Evolutionary conservation across 1,140 invertebrate genomes (phyloP).

Genomic region (Drosophila tsacasi): DNA sequence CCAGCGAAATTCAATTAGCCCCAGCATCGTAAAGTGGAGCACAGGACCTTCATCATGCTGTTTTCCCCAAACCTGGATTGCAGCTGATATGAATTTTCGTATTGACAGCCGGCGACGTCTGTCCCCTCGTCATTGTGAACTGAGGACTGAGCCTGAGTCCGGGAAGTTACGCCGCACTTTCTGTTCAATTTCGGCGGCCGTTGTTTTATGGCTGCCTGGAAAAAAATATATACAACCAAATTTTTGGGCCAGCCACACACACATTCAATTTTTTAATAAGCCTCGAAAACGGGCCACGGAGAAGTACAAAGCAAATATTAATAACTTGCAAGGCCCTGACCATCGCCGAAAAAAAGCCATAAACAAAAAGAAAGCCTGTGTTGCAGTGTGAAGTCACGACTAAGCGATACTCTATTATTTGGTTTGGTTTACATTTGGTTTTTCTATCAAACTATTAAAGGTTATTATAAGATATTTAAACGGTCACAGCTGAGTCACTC

Average conservation of each 20-base stretch:
- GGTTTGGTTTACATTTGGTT: background rate
- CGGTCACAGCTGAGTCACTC: too few species aligned
- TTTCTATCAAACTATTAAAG: too few species aligned
- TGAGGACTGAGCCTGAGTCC: background rate
- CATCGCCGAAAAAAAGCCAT: conserved; percentile 43
- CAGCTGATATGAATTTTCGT: conserved; percentile 82
- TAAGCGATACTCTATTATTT: conserved; percentile 2
- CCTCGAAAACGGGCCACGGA: conserved; percentile 47
- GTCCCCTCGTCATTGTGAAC: conserved; percentile 28
- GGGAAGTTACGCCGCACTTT: conserved; percentile 46
- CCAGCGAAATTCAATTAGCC: conserved; percentile 68
- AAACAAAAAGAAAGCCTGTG: conserved; percentile 23
- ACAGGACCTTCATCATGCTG: conserved; percentile 24
- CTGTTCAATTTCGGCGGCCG: conserved; percentile 75
- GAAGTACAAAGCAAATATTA: conserved; percentile 83
- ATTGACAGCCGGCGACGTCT: conserved; percentile 80
- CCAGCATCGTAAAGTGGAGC: conserved; percentile 51
- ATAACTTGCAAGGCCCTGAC: conserved; percentile 79
- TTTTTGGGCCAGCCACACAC: conserved; percentile 61
- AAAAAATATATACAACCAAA: conserved; percentile 17
- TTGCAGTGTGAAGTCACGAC: background rate
- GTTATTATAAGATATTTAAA: background rate
- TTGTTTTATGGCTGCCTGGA: conserved; percentile 67
- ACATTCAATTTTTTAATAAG: conserved; percentile 77
- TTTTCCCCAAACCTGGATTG: conserved; percentile 13